phyloP scores from a whole-genome alignment of 2,888 invertebrate species.

The Clanis bilineata region DNA sequence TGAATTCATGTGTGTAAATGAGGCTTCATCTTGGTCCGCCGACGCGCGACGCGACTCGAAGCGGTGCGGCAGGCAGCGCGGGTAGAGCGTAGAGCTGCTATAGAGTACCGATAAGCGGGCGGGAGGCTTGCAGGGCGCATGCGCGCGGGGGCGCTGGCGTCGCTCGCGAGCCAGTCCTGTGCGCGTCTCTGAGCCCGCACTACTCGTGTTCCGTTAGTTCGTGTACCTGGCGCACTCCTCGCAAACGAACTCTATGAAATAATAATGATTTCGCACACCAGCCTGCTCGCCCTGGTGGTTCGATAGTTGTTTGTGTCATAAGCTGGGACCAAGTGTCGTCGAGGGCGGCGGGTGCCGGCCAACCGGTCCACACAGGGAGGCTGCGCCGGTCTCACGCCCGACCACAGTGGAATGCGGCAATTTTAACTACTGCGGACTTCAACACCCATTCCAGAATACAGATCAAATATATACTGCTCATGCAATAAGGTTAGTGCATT shows the following conservation, averaged over 20 bases:
- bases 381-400: constrained; percentile 76
- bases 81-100: constrained; percentile 6
- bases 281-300: constrained; percentile 50
- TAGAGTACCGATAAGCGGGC: constrained; percentile 27
- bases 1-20: constrained; percentile 57
- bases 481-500: constrained; percentile 59
- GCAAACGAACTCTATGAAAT: constrained; percentile 59
- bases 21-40: constrained; percentile 42
- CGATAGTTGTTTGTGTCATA: constrained; percentile 71
- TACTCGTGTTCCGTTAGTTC: constrained; percentile 45
- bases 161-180: constrained; percentile 60
- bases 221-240: constrained; percentile 44
- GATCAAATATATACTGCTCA: constrained; percentile 58
- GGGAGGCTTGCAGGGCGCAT: constrained; percentile 42
- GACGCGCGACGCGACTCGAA: constrained; percentile 30
- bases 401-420: constrained; percentile 80
- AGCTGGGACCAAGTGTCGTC: constrained; percentile 40
- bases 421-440: constrained; percentile 80
- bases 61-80: constrained; percentile 18
- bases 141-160: constrained; percentile 66
- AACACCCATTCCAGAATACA: constrained; percentile 71
- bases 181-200: constrained; percentile 57
- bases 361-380: constrained; percentile 76
- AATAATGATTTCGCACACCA: constrained; percentile 55
- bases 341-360: constrained; percentile 38